Base-by-base conservation (phyloP, 2,113 vertebrate genomes). In the Lycaon pictus region DNA sequence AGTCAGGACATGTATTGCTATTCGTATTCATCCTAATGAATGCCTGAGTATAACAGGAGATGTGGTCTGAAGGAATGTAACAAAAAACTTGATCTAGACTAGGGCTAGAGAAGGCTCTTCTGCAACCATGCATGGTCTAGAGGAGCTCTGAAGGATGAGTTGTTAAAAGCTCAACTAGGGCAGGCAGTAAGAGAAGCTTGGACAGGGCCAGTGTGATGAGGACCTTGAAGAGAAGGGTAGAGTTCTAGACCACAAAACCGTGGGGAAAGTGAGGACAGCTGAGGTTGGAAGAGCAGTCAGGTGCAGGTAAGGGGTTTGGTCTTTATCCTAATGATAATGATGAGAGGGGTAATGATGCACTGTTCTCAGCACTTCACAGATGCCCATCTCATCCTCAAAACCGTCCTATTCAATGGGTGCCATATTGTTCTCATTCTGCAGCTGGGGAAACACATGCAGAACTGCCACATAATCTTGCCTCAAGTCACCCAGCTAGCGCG, bases 111-210 rank as follows among this genome's bases (percentile, higher is more conserved):
- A 76, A 95, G 85, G 48, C 85, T 79, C 63, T 43, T 16, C 55
- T 48, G 97, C 13, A 92, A 35, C 55, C 11, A 62, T 62, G 0
- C 11, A 62, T 62, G 0, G 95, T 71, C 35, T 95, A 55, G 88
- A 97, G 98, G 69, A 76, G 96, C 37, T 95, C 1, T 80, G 51
- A 35, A 23, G 67, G 55, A 55, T 60, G 90, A 37, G 87, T 22
- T 53, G 97, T 93, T 95, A 53, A 92, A 92, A 92, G 76, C 74
- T 0, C 0, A 48, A 86, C 37, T 35, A 84, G 62, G 92, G 48
- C 4, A 4, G 27, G 62, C 15, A 35, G 37, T 1, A 17, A 53
- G 55, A 37, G 0, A 32, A 51, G 53, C 43, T 35, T 37, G 65
- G 19, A 56, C 55, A 8, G 23, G n/a, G 63, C 7, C 53, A 53